Percentiles rank a stretch among this genome's conserved stretches.
Conservation (phyloP, 1,140 invertebrate species). For the Bacillus rossius region DNA sequence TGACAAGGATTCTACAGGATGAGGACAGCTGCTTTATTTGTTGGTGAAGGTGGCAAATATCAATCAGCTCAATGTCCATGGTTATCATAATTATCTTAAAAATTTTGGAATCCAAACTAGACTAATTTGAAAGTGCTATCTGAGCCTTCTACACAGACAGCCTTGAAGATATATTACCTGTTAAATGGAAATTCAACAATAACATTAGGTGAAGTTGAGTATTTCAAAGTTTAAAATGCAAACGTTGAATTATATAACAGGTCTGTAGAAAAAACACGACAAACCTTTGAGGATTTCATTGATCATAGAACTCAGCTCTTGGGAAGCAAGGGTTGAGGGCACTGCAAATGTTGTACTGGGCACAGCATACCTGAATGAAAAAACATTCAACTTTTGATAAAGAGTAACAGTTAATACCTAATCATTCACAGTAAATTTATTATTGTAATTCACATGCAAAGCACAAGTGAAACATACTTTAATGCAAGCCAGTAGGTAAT, state of each 20-base stretch:
- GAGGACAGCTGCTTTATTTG: no score
- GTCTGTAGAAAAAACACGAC: background rate
- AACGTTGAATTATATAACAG: background rate
- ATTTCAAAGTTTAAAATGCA: background rate
- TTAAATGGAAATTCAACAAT: background rate
- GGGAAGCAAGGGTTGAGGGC: conserved; percentile 56
- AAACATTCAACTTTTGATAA: conserved; percentile 13
- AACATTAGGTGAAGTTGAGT: background rate
- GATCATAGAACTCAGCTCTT: conserved; percentile 71
- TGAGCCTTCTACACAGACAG: background rate
- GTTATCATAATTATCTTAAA: no score
- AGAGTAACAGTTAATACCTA: conserved; percentile 12
- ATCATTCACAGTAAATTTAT: background rate
- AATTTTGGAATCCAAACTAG: no score
- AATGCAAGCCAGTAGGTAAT: no score
- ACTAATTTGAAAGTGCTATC: background rate
- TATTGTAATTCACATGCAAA: background rate
- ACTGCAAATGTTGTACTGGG: conserved; percentile 80
- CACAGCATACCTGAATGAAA: conserved; percentile 69
- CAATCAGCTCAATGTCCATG: no score
- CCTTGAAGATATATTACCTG: background rate
- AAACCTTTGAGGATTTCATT: conserved; percentile 73
- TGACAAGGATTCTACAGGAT: no score
- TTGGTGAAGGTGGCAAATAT: no score
- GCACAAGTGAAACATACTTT: no score